Percentiles rank a stretch among this genome's conserved stretches.
Conservation (phyloP, 2,113 vertebrate genomes). For the Gadus chalcogrammus region DNA sequence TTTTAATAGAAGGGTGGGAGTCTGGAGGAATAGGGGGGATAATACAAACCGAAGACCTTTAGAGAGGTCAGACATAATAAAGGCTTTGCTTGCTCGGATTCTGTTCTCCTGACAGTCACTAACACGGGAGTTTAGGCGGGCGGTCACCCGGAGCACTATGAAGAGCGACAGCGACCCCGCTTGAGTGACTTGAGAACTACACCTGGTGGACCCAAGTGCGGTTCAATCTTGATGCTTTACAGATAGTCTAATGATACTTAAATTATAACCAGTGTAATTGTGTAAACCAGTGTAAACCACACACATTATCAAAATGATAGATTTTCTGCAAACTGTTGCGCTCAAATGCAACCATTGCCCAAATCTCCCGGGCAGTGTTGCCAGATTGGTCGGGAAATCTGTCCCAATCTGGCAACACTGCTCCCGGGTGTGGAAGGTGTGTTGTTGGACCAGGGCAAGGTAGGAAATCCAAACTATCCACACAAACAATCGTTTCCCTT, state of each 20-base stretch:
- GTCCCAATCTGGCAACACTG: no score
- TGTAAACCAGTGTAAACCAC: no score
- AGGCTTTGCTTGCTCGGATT: conserved; percentile 26
- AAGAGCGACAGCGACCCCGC: conserved; percentile 69
- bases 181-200: conserved; percentile 56
- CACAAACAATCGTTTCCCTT: no score
- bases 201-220: conserved; percentile 28
- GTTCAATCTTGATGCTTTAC: not conserved
- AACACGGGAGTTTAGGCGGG: conserved; percentile 1
- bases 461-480: no score
- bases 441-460: no score
- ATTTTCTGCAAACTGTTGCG: no score
- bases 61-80: conserved; percentile 35
- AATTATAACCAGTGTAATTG: not conserved
- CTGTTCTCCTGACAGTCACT: conserved; percentile 13
- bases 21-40: conserved; percentile 28
- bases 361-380: no score
- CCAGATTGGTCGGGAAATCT: no score
- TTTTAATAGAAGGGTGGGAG: not conserved
- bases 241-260: not conserved
- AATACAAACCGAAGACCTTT: conserved; percentile 51
- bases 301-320: no score
- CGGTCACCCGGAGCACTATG: conserved; percentile 18
- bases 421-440: no score
- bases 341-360: no score